Evolutionary conservation across 2,113 vertebrate genomes (phyloP).

Genomic region (Gallinago paraguaiae): DNA sequence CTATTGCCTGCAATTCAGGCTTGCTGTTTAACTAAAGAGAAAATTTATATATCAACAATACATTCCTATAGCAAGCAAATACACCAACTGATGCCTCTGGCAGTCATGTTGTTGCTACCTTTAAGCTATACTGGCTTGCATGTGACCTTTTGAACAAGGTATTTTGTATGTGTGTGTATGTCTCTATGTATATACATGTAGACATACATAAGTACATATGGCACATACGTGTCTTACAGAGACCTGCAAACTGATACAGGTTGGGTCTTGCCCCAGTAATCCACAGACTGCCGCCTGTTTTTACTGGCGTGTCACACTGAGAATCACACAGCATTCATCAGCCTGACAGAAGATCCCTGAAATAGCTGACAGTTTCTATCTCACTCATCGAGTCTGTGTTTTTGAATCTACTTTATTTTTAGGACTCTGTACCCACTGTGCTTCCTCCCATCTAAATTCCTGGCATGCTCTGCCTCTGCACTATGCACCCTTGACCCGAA

Average conservation of each 20-base stretch:
- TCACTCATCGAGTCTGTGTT: background rate
- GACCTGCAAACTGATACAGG: background rate
- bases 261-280: background rate
- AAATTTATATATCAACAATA: background rate
- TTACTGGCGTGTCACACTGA: background rate
- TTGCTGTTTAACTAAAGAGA: background rate
- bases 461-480: background rate
- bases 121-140: background rate
- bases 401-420: background rate
- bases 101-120: background rate
- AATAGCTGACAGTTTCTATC: background rate
- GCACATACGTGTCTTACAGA: background rate
- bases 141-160: background rate
- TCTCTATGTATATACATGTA: background rate
- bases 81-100: fast-evolving
- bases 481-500: background rate
- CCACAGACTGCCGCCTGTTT: background rate
- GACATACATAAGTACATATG: too few species aligned
- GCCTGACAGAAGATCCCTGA: background rate
- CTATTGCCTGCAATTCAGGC: background rate
- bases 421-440: background rate
- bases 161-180: background rate
- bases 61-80: background rate
- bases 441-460: background rate
- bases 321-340: background rate